These are phyloP conservation scores for Troides helena DNA, from an alignment of 2,888 invertebrate genomes.

Conservation along the genomic window DNA sequence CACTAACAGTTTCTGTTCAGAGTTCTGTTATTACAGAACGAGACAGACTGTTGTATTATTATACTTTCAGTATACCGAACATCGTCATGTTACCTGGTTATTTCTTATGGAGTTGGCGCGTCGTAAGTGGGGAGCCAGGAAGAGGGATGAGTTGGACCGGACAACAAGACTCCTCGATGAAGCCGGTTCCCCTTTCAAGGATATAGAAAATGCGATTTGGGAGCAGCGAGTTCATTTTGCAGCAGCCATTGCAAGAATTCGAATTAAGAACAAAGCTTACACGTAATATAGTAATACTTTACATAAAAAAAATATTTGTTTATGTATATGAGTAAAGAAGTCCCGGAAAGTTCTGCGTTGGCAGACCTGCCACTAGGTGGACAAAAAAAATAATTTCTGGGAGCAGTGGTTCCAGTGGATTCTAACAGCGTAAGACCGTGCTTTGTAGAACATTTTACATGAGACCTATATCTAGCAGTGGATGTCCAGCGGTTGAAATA, in stretches of 20 bases:
- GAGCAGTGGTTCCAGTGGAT: too few relatives aligned
- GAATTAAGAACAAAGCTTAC: constrained; percentile 87
- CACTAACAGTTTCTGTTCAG: too few relatives aligned
- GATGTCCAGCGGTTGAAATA: too few relatives aligned
- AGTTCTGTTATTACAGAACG: too few relatives aligned
- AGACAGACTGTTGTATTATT: not conserved
- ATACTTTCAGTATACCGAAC: constrained; percentile 48
- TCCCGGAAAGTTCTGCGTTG: too few relatives aligned
- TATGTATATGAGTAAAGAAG: too few relatives aligned
- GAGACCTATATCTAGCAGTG: too few relatives aligned
- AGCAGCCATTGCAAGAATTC: constrained; percentile 87
- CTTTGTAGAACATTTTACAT: too few relatives aligned
- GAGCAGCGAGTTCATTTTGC: constrained; percentile 84
- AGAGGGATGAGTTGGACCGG: constrained; percentile 53
- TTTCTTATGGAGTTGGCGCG: constrained; percentile 85
- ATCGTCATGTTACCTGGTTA: constrained; percentile 80
- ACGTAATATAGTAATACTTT: constrained; percentile 47
- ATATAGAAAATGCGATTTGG: constrained; percentile 84
- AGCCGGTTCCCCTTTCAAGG: constrained; percentile 63
- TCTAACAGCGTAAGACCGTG: too few relatives aligned
- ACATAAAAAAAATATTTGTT: too few relatives aligned
- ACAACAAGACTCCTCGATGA: constrained; percentile 51
- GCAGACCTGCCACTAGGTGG: too few relatives aligned
- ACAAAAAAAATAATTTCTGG: too few relatives aligned
- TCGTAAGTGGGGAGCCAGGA: constrained; percentile 76